phyloP scores from a whole-genome alignment of 2,797 vertebrate genomes.

The Pteropus rufus region DNA sequence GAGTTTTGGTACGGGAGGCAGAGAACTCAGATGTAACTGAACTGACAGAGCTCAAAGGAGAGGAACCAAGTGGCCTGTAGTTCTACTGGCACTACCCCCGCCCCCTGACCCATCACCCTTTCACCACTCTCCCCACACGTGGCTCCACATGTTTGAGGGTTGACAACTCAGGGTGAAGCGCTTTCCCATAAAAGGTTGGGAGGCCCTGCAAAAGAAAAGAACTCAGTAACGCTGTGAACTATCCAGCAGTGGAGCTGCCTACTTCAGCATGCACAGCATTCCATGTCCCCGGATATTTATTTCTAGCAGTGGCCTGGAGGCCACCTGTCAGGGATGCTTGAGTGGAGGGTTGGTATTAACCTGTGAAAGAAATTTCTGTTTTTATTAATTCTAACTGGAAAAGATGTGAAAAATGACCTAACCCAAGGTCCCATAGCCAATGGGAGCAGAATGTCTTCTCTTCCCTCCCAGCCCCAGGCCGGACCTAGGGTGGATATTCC shows the following conservation, averaged over 20 bases:
- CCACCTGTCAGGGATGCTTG: background rate
- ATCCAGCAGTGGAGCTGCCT: background rate
- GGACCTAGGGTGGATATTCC: too few species aligned
- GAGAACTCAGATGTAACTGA: background rate
- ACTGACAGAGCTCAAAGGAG: background rate
- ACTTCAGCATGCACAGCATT: background rate
- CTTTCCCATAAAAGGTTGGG: background rate
- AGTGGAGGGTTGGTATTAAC: background rate
- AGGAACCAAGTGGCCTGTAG: background rate
- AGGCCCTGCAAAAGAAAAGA: background rate
- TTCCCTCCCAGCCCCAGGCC: background rate
- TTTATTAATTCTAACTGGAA: background rate
- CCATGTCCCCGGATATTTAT: background rate
- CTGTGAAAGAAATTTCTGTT: background rate
- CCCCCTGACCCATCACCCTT: background rate
- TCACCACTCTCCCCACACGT: background rate
- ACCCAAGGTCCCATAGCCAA: background rate
- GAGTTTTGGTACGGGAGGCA: background rate
- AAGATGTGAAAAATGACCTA: background rate
- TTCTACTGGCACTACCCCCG: accelerated
- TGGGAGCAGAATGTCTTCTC: background rate
- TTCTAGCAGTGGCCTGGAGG: background rate
- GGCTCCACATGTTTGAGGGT: background rate
- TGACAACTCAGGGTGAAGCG: background rate
- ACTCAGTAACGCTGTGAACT: background rate